phyloP scores from a whole-genome alignment of 2,113 vertebrate species.

The Ammodytes marinus region DNA sequence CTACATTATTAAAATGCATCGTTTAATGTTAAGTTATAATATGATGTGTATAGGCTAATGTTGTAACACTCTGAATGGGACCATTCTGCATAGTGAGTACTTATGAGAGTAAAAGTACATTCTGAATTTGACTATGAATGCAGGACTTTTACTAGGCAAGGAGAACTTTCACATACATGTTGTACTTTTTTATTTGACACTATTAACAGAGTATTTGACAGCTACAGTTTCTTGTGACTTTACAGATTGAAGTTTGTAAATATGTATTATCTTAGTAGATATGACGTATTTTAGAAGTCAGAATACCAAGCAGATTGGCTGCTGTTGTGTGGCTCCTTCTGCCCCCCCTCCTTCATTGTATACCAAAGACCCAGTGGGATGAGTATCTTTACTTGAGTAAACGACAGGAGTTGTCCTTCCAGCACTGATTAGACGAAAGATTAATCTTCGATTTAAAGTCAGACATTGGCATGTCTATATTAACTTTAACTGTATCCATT shows the following conservation, averaged over 20 bases:
- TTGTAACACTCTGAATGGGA: background rate
- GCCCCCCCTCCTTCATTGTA: too few species aligned
- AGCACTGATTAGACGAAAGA: background rate
- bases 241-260: background rate
- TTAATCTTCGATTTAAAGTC: background rate
- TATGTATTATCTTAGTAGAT: background rate
- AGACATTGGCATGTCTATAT: background rate
- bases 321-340: too few species aligned
- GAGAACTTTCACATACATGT: background rate
- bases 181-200: background rate
- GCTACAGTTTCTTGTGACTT: background rate
- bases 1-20: background rate
- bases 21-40: background rate
- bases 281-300: background rate
- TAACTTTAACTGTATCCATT: background rate
- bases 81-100: background rate
- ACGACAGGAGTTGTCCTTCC: background rate
- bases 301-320: background rate
- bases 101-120: background rate
- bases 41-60: background rate
- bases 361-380: background rate
- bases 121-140: background rate
- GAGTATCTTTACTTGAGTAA: background rate
- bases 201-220: too few species aligned
- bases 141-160: background rate